Conservation (phyloP, 1,140 invertebrate genomes). For the Pseudomyrmex sp. region DNA sequence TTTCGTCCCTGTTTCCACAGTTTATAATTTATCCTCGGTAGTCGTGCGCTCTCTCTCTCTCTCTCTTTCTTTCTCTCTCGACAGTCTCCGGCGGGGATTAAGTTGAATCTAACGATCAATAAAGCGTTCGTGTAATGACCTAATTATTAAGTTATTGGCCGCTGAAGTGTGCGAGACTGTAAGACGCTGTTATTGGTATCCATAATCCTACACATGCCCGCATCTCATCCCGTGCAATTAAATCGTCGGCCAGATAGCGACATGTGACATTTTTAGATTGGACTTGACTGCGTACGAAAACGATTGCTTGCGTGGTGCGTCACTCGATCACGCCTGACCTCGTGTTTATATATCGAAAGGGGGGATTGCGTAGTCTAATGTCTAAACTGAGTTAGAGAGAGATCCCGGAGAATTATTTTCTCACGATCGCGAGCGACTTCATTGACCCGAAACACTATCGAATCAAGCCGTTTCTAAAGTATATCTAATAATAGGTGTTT, state of each 20-base stretch:
- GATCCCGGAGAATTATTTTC: slow-evolving; percentile 4
- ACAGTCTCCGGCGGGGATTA: slow-evolving; percentile 48
- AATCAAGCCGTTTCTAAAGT: slow-evolving; percentile 11
- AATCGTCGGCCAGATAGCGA: slow-evolving; percentile 13
- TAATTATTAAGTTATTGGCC: slow-evolving; percentile 71
- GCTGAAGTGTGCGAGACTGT: slow-evolving; percentile 20
- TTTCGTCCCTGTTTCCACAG: slow-evolving; percentile 3
- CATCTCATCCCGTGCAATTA: slow-evolving; percentile 35
- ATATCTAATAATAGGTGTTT: slow-evolving; percentile 42
- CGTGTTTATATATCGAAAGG: slow-evolving; percentile 6
- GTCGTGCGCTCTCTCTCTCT: neutral
- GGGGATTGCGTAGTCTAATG: slow-evolving; percentile 42
- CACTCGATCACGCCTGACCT: slow-evolving; percentile 24
- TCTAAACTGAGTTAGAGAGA: neutral
- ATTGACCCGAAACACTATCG: slow-evolving; percentile 13
- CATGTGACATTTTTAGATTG: slow-evolving; percentile 55
- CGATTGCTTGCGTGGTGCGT: slow-evolving; percentile 6
- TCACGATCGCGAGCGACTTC: slow-evolving; percentile 22
- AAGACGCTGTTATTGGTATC: neutral
- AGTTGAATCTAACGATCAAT: slow-evolving; percentile 70
- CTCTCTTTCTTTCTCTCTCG: neutral
- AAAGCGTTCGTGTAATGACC: slow-evolving; percentile 65
- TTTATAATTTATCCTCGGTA: slow-evolving; percentile 41
- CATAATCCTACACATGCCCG: slow-evolving; percentile 18
- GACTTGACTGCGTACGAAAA: slow-evolving; percentile 20